Evolutionary conservation across 2,888 invertebrate genomes (phyloP), one percentile per base, ranked within the genome.

Genomic region (Agrochola lota): DNA sequence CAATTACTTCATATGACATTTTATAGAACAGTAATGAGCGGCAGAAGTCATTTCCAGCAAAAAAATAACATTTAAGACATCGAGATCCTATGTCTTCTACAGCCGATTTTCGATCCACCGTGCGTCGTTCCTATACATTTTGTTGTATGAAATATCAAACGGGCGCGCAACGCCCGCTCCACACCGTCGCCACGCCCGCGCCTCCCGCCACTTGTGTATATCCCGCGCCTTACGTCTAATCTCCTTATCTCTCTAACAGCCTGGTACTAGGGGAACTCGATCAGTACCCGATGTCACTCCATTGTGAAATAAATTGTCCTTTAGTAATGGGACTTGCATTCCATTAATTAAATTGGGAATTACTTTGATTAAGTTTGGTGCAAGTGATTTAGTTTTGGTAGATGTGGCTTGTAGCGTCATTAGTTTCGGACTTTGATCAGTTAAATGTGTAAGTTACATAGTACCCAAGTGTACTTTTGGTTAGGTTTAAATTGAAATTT

Each of bases 221-320:
- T 35, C 35, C 35, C 35, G 35, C 35, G 35, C 35, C 35, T 35
- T 35, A 35, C 35, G 83, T 88, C 85, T 93, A 94, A 94, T 94
- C 92, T 91, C 88, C 89, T 90, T 90, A 92, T 92, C 91, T 88
- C 78, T 83, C 84, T 77, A 73, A 49, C 62, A 67, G 71, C 57
- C 81, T 64, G 15, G 57, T 85, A 89, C 84, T 74, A 70, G 63
- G 78, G 83, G 76, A 82, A 71, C 80, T 83, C 62, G 74, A 62
- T 69, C 60, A 63, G 62, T 23, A 40, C 49, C 64, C 59, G 20
- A 62, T 79, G 59, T 67, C 23, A 59, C 72, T 60, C 63, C 46
- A 73, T 81, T 85, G 73, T 78, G 64, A 73, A 71, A 81, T 75
- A 84, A 85, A 85, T 81, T 85, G 81, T 72, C 70, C 46, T 73